A percentile compares a stretch with the other conserved stretches of the same genome.
Conservation (phyloP, 2,113 vertebrate genomes). For the Hydrolagus affinis region DNA sequence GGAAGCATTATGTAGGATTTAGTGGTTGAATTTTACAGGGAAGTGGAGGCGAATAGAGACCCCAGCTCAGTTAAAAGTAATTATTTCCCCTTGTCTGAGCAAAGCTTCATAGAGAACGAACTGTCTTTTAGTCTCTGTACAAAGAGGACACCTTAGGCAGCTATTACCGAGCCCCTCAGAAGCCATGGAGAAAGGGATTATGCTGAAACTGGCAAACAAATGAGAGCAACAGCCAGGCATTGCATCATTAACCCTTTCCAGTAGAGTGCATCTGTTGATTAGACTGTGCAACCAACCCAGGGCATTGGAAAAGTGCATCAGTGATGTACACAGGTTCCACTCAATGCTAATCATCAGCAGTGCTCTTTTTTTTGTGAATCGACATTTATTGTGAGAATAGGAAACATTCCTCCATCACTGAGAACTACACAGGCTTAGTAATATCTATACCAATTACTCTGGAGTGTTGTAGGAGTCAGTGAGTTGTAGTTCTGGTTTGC, state of each 20-base stretch:
- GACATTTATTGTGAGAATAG: too few relatives aligned
- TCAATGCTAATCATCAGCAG: too few relatives aligned
- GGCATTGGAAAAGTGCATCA: not conserved
- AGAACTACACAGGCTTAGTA: too few relatives aligned
- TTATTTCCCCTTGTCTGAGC: slow-evolving; percentile 54
- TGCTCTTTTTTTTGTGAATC: too few relatives aligned
- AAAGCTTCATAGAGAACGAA: slow-evolving; percentile 42
- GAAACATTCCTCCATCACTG: too few relatives aligned
- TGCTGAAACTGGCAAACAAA: slow-evolving; percentile 23
- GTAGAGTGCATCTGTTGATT: not conserved
- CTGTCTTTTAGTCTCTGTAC: slow-evolving; percentile 56
- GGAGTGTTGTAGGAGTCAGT: too few relatives aligned
- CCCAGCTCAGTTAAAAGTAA: slow-evolving; percentile 56
- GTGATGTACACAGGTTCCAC: too few relatives aligned
- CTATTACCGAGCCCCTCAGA: slow-evolving; percentile 50
- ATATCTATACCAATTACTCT: too few relatives aligned
- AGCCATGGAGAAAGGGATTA: slow-evolving; percentile 39
- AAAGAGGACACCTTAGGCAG: slow-evolving; percentile 42
- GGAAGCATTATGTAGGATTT: slow-evolving; percentile 45
- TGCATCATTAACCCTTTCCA: slow-evolving; percentile 26
- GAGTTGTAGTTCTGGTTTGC: too few relatives aligned
- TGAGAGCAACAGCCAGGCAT: slow-evolving; percentile 11
- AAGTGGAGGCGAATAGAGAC: slow-evolving; percentile 45
- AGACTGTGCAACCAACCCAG: too few relatives aligned
- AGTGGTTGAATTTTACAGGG: slow-evolving; percentile 49